Base-by-base conservation (phyloP, 2,113 vertebrate species). In the Pseudopipra pipra region DNA sequence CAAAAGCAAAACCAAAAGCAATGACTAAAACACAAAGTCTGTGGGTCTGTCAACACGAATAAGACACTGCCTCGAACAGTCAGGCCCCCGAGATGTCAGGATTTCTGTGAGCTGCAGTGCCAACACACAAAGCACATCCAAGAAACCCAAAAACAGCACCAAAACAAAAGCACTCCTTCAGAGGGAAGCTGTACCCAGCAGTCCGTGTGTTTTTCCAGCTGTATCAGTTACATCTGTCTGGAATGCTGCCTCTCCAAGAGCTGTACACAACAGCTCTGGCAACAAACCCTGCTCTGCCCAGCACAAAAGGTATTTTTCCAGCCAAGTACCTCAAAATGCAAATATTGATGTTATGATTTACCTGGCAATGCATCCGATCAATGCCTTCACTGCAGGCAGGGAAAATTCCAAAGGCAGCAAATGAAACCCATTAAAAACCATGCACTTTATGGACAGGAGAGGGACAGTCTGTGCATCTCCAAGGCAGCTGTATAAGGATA, bases 151-250 rank as follows among this genome's bases (percentile, higher is more conserved):
- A 85, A 88, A 44, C 13, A 52, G 51, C 74, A 92, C 12, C 20
- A 30, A 72, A 92, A 13, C 52, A 92, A 75, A 70, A 70, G 54
- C 76, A 25, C 19, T 74, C 76, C 55, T 77, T 93, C 72, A 71
- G 44, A 81, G 44, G 21, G 21, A 13, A 77, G 65, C 0, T 81
- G 52, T 41, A 90, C 65, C 72, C 79, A 95, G 76, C 83, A 89
- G 65, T 28, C 88, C 30, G 49, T 43, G 51, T 76, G 75, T 39
- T 92, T 95, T 77, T 89, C 68, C 94, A 95, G 96, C 72, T 92
- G 72, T 81, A 92, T 87, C 89, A 74, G 68, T 90, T 92, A 86
- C 79, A 94, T 81, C 90, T 88, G 86, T n/a, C 95, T 84, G 90
- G 83, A 96, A 78, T 22, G 11, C 33, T 59, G 88, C 94, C 90